Evolutionary conservation across 23 tunicate genomes (phyloP).

Genomic region (Trididemnum clinides): DNA sequence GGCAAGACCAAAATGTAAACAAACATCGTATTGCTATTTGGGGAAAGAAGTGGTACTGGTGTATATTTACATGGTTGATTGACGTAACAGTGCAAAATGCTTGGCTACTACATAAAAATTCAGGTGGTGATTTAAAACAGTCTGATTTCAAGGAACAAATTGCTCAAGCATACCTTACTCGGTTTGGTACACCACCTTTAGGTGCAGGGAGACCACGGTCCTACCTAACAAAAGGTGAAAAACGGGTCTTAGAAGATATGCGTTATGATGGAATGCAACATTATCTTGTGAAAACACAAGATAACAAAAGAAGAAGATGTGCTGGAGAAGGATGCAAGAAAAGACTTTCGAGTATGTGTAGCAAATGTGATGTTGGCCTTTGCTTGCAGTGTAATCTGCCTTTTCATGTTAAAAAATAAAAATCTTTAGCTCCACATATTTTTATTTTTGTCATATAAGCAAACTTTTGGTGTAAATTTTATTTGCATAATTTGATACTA

Average conservation of each 20-base stretch:
- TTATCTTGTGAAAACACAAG: neutral
- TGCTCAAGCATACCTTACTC: neutral
- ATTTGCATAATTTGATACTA: too few species aligned
- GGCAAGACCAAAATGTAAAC: neutral
- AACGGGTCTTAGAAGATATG: neutral
- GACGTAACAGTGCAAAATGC: constrained; percentile 14
- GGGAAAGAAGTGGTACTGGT: constrained; percentile 21
- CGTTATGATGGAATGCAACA: neutral
- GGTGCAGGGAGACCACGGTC: neutral
- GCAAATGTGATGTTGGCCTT: neutral
- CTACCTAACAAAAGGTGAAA: neutral
- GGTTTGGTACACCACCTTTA: neutral
- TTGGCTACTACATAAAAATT: neutral
- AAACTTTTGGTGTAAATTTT: too few species aligned
- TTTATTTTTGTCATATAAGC: too few species aligned
- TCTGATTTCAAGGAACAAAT: neutral
- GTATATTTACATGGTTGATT: neutral
- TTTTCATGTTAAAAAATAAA: neutral
- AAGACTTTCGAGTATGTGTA: neutral
- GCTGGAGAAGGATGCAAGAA: neutral
- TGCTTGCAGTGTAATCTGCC: neutral
- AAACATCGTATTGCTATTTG: neutral
- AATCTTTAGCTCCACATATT: neutral
- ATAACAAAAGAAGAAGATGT: constrained; percentile 8
- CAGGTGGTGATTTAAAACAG: neutral